Evolutionary conservation across 1,140 invertebrate species (phyloP).

Genomic region (Trinorchestia longiramus): DNA sequence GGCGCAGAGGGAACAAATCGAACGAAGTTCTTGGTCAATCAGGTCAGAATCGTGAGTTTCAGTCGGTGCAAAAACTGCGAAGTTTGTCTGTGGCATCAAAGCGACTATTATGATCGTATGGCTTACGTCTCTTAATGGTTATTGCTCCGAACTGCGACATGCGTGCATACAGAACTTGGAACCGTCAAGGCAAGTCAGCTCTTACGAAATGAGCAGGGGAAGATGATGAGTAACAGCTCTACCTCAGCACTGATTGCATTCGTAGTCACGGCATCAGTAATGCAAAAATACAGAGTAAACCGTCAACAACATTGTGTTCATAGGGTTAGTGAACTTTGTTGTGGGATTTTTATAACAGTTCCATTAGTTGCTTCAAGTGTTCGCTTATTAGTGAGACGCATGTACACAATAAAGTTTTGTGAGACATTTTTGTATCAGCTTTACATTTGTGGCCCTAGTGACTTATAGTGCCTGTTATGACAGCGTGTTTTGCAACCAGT

Average conservation of each 20-base stretch:
- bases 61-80: constrained; percentile 8
- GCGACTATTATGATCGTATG: background rate
- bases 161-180: background rate
- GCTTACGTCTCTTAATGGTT: background rate
- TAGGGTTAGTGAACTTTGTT: background rate
- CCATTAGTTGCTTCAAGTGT: background rate
- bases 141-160: background rate
- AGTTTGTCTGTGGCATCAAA: background rate
- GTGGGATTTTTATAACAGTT: background rate
- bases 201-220: background rate
- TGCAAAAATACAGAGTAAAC: background rate
- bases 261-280: background rate
- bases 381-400: background rate
- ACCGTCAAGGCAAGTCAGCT: background rate
- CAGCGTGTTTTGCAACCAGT: background rate
- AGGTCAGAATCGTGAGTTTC: constrained; percentile 31
- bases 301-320: background rate
- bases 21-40: background rate
- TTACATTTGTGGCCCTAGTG: background rate
- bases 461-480: too few relatives aligned
- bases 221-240: background rate
- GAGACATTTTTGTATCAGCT: background rate
- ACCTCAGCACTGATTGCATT: background rate
- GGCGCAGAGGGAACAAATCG: background rate
- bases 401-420: background rate